Percentiles rank a stretch among this genome's conserved stretches.
Conservation (phyloP, 2,888 invertebrate genomes). For the Melolontha melolontha region DNA sequence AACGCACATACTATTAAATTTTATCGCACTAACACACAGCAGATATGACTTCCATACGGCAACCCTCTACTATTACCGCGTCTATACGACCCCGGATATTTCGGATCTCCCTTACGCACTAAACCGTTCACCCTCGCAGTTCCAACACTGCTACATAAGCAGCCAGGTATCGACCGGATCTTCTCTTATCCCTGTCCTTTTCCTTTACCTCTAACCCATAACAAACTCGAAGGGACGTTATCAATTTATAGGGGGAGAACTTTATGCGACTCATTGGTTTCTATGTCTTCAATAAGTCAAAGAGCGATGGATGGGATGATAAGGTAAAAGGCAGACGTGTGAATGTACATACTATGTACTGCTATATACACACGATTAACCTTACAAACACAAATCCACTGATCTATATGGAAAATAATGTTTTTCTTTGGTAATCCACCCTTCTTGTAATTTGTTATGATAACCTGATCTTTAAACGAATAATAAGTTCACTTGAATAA, state of each 20-base stretch:
- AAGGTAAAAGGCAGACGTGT: constrained; percentile 20
- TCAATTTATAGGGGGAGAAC: constrained; percentile 48
- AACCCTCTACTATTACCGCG: constrained; percentile 26
- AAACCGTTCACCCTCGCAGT: constrained; percentile 40
- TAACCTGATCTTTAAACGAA: too few species aligned
- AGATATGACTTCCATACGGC: constrained; percentile 36
- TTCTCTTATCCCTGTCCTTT: constrained; percentile 23
- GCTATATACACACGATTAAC: too few species aligned
- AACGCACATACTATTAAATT: constrained; percentile 41
- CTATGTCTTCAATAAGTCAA: constrained; percentile 48
- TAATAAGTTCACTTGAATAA: too few species aligned
- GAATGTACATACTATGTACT: too few species aligned
- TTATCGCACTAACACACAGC: constrained; percentile 38
- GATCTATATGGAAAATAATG: too few species aligned
- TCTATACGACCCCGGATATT: constrained; percentile 42
- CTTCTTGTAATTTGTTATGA: too few species aligned
- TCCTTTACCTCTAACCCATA: constrained; percentile 37
- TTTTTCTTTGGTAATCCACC: too few species aligned
- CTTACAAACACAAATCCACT: too few species aligned
- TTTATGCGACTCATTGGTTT: constrained; percentile 51
- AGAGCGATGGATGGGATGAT: constrained; percentile 41
- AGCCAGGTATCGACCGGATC: constrained; percentile 44
- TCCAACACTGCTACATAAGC: constrained; percentile 3
- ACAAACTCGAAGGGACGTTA: constrained; percentile 47
- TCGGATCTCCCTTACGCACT: constrained; percentile 46